These are phyloP conservation scores for Epinotia ramella DNA, from an alignment of 2,888 invertebrate species.

Conservation along the genomic window DNA sequence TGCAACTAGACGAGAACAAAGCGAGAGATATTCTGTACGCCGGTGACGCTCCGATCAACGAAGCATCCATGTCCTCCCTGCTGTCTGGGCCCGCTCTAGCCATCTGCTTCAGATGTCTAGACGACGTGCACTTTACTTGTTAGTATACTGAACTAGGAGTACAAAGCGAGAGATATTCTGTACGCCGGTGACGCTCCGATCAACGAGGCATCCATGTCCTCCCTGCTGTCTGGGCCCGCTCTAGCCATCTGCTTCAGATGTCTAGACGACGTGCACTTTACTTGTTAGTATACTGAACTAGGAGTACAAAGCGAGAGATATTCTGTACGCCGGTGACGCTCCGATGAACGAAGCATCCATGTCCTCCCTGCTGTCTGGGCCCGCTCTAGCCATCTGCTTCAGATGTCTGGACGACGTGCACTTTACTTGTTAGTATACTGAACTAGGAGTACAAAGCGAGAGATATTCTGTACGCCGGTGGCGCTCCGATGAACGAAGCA, in stretches of 20 bases:
- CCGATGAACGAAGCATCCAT: conserved; percentile 73
- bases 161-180: conserved; percentile 52
- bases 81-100: conserved; percentile 64
- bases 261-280: conserved; percentile 70
- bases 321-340: conserved; percentile 42
- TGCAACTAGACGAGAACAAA: conserved; percentile 62
- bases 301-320: conserved; percentile 53
- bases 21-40: conserved; percentile 56
- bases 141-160: conserved; percentile 51
- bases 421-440: conserved; percentile 68
- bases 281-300: conserved; percentile 61
- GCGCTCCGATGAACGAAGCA: conserved; percentile 69
- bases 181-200: conserved; percentile 52
- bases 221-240: conserved; percentile 57
- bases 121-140: conserved; percentile 73
- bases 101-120: conserved; percentile 71
- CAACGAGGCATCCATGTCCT: conserved; percentile 72
- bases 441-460: conserved; percentile 19
- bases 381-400: conserved; percentile 72
- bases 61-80: conserved; percentile 65
- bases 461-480: conserved; percentile 50
- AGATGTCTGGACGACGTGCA: conserved; percentile 67
- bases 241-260: conserved; percentile 72
- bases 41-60: conserved; percentile 61
- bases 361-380: conserved; percentile 57